phyloP scores from a whole-genome alignment of 1,140 invertebrate genomes.

The Hypothenemus hampei region DNA sequence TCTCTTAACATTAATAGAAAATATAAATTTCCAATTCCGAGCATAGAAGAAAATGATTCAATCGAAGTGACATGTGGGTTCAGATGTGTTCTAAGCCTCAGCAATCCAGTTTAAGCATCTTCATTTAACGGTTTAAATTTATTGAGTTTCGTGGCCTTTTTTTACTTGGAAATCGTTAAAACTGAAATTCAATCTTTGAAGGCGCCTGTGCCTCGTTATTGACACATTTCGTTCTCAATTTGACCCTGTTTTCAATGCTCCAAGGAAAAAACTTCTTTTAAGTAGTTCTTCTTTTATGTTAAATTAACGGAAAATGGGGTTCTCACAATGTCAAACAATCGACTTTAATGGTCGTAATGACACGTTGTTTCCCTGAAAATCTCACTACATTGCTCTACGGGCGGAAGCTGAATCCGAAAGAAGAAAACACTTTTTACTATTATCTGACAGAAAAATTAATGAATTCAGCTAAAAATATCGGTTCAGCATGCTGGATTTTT shows the following conservation, averaged over 20 bases:
- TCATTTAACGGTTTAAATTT: not conserved
- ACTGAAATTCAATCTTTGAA: constrained; percentile 12
- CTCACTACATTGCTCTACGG: no score
- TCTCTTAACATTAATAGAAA: constrained; percentile 4
- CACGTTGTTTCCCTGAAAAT: constrained; percentile 7
- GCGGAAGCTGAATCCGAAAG: no score
- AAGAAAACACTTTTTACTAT: no score
- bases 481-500: no score
- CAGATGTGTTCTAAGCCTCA: not conserved
- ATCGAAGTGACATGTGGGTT: no score
- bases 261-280: constrained; percentile 10
- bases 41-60: no score
- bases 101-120: no score
- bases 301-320: constrained; percentile 7
- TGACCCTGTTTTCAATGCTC: not conserved
- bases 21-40: no score
- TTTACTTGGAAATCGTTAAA: constrained; percentile 22
- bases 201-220: constrained; percentile 21
- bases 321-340: constrained; percentile 18
- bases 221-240: constrained; percentile 4
- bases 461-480: no score
- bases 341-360: constrained; percentile 12
- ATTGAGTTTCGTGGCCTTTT: not conserved
- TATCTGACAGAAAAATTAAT: no score
- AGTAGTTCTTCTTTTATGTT: constrained; percentile 10